Percentiles rank a stretch among this genome's conserved stretches.
Conservation (phyloP, 2,797 vertebrate genomes). For the Salarias fasciatus region DNA sequence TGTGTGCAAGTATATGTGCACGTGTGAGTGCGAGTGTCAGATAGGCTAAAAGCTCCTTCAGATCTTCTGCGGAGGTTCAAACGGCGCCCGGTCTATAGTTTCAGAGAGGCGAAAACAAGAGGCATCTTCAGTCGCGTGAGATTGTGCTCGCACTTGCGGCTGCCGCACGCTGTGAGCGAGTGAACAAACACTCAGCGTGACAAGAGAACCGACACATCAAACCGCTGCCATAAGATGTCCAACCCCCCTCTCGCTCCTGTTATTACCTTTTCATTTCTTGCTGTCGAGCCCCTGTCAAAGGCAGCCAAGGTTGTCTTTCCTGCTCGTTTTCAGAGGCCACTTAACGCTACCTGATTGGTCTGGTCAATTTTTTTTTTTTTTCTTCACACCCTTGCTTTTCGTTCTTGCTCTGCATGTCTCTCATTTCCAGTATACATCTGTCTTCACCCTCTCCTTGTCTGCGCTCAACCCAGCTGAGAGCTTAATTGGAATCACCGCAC, state of each 20-base stretch:
- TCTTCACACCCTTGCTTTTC: slow-evolving; percentile 47
- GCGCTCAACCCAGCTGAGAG: slow-evolving; percentile 51
- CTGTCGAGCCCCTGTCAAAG: slow-evolving; percentile 29
- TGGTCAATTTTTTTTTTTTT: slow-evolving; percentile 63
- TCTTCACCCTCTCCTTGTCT: slow-evolving; percentile 30
- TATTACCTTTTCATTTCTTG: slow-evolving; percentile 53
- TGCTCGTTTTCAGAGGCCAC: slow-evolving; percentile 31
- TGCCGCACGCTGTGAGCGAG: slow-evolving; percentile 36
- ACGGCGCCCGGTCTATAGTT: slow-evolving; percentile 48
- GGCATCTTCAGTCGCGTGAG: slow-evolving; percentile 27
- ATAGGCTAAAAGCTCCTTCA: slow-evolving; percentile 42
- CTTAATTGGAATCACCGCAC: slow-evolving; percentile 80
- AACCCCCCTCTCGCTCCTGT: slow-evolving; percentile 25
- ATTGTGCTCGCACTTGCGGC: slow-evolving; percentile 1
- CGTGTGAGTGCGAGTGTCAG: slow-evolving; percentile 14
- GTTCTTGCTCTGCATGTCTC: slow-evolving; percentile 32
- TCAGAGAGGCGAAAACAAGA: slow-evolving; percentile 52
- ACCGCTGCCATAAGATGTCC: slow-evolving; percentile 45
- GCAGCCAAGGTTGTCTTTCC: slow-evolving; percentile 44
- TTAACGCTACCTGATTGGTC: slow-evolving; percentile 59
- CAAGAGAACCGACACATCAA: slow-evolving; percentile 64
- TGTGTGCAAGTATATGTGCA: background rate
- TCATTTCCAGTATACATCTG: slow-evolving; percentile 49
- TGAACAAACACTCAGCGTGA: slow-evolving; percentile 64
- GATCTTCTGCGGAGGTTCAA: slow-evolving; percentile 50